Percentiles rank a stretch among this genome's conserved stretches.
These are phyloP conservation scores for Andrena praecox DNA, from an alignment of 2,888 invertebrate species.

Conservation along the genomic window DNA sequence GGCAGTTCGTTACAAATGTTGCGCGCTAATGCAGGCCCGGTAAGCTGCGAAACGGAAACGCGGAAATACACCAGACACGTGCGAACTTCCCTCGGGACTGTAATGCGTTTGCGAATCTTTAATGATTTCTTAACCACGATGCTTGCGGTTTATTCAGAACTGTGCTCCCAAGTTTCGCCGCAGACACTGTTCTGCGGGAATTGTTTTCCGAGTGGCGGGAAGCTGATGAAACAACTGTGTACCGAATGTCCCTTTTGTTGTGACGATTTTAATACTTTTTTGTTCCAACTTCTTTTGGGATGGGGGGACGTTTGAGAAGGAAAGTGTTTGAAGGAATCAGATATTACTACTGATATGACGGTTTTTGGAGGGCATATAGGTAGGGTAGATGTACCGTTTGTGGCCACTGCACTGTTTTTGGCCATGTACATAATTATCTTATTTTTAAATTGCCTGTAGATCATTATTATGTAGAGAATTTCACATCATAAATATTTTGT, in stretches of 20 bases:
- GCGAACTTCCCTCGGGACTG: slow-evolving; percentile 22
- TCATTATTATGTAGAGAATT: too few relatives aligned
- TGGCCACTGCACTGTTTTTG: too few relatives aligned
- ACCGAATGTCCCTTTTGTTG: not conserved
- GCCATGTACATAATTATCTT: too few relatives aligned
- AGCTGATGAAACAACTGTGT: not conserved
- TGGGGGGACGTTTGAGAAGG: too few relatives aligned
- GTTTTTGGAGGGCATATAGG: too few relatives aligned
- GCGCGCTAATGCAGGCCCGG: slow-evolving; percentile 42
- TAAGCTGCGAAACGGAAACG: slow-evolving; percentile 48
- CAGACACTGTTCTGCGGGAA: not conserved
- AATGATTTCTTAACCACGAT: slow-evolving; percentile 37
- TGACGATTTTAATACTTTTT: too few relatives aligned
- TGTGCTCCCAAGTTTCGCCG: not conserved
- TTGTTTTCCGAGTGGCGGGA: not conserved
- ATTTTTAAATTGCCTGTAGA: too few relatives aligned
- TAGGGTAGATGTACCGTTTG: too few relatives aligned
- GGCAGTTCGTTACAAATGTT: slow-evolving; percentile 58
- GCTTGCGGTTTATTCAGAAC: slow-evolving; percentile 7
- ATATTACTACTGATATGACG: too few relatives aligned
- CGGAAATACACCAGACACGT: slow-evolving; percentile 23
- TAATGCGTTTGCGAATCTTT: slow-evolving; percentile 45
- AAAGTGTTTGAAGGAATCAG: too few relatives aligned
- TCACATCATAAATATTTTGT: too few relatives aligned
- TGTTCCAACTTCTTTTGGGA: too few relatives aligned